These are phyloP conservation scores for Drepana arcuata DNA, from an alignment of 1,140 invertebrate species.

Conservation along the genomic window DNA sequence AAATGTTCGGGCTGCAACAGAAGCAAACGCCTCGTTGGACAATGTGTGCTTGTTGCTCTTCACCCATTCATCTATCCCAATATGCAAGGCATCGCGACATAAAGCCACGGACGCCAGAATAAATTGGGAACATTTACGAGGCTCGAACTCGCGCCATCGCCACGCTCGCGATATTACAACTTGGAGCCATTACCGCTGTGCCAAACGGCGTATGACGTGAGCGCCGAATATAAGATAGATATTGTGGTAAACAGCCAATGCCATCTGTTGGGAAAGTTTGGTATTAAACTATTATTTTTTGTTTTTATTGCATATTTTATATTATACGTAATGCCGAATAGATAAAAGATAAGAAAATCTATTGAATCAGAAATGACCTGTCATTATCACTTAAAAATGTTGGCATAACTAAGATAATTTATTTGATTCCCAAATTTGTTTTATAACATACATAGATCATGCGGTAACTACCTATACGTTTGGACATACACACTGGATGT, in stretches of 20 bases:
- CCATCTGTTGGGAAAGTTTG: constrained; percentile 17
- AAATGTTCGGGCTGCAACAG: constrained; percentile 54
- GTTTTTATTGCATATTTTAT: no score
- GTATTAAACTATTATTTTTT: no score
- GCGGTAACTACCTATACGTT: no score
- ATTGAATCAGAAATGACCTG: no score
- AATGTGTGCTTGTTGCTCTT: constrained; percentile 53
- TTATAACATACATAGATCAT: no score
- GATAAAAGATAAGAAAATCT: no score
- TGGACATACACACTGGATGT: no score
- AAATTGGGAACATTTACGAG: constrained; percentile 25
- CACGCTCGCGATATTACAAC: no score
- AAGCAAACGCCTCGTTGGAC: constrained; percentile 47
- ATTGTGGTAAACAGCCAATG: constrained; percentile 4
- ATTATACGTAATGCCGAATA: no score
- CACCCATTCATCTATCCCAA: constrained; percentile 50
- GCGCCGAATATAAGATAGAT: constrained; percentile 5
- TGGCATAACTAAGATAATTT: no score
- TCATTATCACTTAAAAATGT: no score
- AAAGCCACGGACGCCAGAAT: constrained; percentile 24
- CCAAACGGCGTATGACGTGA: neutral
- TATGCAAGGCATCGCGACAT: constrained; percentile 29
- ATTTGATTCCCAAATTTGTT: no score
- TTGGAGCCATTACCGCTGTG: constrained; percentile 2
- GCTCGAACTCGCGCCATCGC: constrained; percentile 13